Evolutionary conservation across 2,888 invertebrate genomes (phyloP), one percentile per base, ranked within the genome.

Genomic region (Phaedon cochleariae): DNA sequence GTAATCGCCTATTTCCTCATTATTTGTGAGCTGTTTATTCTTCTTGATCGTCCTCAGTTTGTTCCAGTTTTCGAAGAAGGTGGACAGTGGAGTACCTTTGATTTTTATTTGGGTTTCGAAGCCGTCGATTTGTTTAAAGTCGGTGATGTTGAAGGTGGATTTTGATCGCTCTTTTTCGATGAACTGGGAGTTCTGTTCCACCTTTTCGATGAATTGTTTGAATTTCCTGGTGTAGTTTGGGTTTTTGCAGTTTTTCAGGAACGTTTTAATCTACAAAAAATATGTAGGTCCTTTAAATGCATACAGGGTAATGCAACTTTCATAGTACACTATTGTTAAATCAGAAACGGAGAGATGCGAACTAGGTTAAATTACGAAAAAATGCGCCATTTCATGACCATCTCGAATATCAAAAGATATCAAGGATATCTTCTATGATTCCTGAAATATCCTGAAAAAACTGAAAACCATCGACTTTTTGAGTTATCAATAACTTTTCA

Each of bases 161-260:
- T 90, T 89, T 51, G 88, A 86, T 57, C 96, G 86, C 78, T 92
- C 90, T n/a, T 86, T 87, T 72, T 92, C 92, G 68, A 97, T 91
- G 73, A 91, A 91, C 74, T 89, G 89, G 0, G 88, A 81, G 77
- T 92, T 95, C 81, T 96, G 95, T 74, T 92, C 90, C 5, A 96
- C 90, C 84, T 96, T 97, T n/a, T 94, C 94, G 5, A 94, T 77
- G 5, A 96, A 80, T 75, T 94, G 93, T 70, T 94, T 93, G 59
- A 97, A 85, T 83, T 95, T 95, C 74, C 92, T 90, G 1, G 90
- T 89, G 80, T 95, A 94, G 77, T 93, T 94, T 2, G 92, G 86
- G 49, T 93, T 89, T 66, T 90, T 90, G 79, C 94, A 95, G 53
- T 87, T 90, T 81, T 95, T 96, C 41, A 94, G 75, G 77, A 96